Base-by-base conservation (phyloP, 2,888 invertebrate genomes). In the Drosophila subsilvestris region DNA sequence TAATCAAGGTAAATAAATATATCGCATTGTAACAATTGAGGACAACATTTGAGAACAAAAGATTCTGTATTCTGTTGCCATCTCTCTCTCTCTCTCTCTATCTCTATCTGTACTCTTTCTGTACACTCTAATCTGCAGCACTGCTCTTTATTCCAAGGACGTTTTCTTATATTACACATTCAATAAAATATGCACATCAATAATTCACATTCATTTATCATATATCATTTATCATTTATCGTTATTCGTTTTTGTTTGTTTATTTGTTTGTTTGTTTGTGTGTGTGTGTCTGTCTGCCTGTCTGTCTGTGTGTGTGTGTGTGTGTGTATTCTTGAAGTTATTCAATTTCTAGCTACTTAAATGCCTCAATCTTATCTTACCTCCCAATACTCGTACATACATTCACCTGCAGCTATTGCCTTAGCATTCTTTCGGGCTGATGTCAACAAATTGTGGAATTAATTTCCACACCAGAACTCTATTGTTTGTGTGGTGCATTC, bases 21-120 rank as follows among this genome's bases (percentile, higher is more conserved):
- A 80, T 84, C 78, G 59, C 58, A 59, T 68, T 66, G 65, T 83
- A 83, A 83, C 83, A 83, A 83, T 81, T 79, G 82, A 80, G 87
- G 87, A 83, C 83, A 83, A 83, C 83, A 83, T 84, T 86, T 78
- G 75, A 86, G 83, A 83, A 83, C 83, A 83, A 83, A 83, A 83
- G 85, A 86, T 83, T 83, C 84, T 66, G 69, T 76, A 82, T 59
- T 72, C 81, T 83, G 83, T 83, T 86, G 83, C 74, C 81, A 74
- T 66, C 55, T 14, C 45, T 20, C 53, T 37, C 53, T 42, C 12
- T 66, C 12, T 17, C 5, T 47, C 14, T 22, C 22, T 25, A 25
- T 6, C 25, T 25, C 25, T 25, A 25, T 25, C 25, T 25, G 6
- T 6, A 5, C 25, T 25, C 25, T 25, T 25, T 3, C 20, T 1